Percentiles rank a stretch among this genome's conserved stretches.
Conservation (phyloP, 2,797 vertebrate genomes). For the Schizothorax lantsangensis region DNA sequence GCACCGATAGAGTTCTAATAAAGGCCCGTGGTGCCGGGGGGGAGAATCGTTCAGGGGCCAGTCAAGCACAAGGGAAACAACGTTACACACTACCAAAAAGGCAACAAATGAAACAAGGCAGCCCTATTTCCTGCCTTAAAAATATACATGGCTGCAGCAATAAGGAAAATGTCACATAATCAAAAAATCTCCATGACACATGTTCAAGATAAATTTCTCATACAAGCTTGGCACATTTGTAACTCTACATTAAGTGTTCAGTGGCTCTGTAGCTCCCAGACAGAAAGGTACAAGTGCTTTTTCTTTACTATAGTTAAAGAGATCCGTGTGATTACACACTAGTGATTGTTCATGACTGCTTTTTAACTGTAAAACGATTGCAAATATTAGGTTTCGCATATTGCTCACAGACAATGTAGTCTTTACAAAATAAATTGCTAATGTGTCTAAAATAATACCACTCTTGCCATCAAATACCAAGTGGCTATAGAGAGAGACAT, state of each 20-base stretch:
- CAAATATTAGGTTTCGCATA: background rate
- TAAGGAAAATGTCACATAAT: conserved; percentile 41
- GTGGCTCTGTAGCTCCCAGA: background rate
- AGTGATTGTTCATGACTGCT: background rate
- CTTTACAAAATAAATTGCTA: conserved; percentile 13
- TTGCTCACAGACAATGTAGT: conserved; percentile 4
- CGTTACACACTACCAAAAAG: conserved; percentile 66
- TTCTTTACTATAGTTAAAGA: background rate
- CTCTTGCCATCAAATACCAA: background rate
- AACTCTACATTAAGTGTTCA: background rate
- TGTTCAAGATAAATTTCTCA: conserved; percentile 32
- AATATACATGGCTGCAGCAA: conserved; percentile 29
- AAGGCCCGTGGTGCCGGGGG: conserved; percentile 73
- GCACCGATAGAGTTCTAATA: conserved; percentile 82
- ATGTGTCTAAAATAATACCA: background rate
- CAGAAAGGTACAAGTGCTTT: background rate
- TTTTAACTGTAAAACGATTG: conserved; percentile 16
- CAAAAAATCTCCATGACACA: conserved; percentile 38
- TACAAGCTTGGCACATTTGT: conserved; percentile 18
- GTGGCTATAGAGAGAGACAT: background rate
- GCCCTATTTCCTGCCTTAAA: conserved; percentile 55
- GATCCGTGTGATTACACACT: background rate
- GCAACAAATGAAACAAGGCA: conserved; percentile 68
- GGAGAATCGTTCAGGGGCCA: conserved; percentile 73
- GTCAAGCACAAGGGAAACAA: conserved; percentile 68